These are phyloP conservation scores for Neuroterus valhalla DNA, from an alignment of 1,140 invertebrate species.

Conservation along the genomic window DNA sequence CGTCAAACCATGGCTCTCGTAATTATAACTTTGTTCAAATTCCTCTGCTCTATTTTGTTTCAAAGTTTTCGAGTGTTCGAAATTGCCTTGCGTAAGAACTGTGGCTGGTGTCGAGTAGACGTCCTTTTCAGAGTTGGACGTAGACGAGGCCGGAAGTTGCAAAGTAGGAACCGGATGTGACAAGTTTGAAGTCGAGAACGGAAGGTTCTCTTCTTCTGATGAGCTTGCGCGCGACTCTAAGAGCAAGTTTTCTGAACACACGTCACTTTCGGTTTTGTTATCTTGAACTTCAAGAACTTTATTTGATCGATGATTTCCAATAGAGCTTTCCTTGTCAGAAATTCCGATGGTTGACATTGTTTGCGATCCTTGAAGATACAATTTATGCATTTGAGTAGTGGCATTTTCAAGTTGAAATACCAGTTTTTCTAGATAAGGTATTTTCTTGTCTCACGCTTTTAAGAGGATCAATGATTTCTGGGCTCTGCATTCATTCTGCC, in stretches of 20 bases:
- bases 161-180: conserved; percentile 30
- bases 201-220: background rate
- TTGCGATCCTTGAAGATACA: conserved; percentile 25
- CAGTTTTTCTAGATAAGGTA: conserved; percentile 41
- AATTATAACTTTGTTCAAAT: conserved; percentile 1
- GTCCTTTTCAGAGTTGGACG: conserved; percentile 35
- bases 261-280: background rate
- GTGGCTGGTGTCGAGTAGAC: conserved; percentile 33
- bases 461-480: conserved; percentile 45
- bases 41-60: background rate
- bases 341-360: background rate
- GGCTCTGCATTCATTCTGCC: conserved; percentile 44
- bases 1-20: background rate
- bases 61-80: background rate
- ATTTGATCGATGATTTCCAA: background rate
- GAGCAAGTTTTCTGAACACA: background rate
- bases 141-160: conserved; percentile 16
- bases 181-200: background rate
- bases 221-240: conserved; percentile 7
- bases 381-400: conserved; percentile 25
- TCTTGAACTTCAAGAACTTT: background rate
- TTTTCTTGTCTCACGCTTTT: conserved; percentile 39
- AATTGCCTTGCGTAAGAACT: conserved; percentile 13
- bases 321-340: background rate
- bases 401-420: conserved; percentile 40